These are phyloP conservation scores for Morpho helenor DNA, from an alignment of 2,888 invertebrate species.

Conservation along the genomic window DNA sequence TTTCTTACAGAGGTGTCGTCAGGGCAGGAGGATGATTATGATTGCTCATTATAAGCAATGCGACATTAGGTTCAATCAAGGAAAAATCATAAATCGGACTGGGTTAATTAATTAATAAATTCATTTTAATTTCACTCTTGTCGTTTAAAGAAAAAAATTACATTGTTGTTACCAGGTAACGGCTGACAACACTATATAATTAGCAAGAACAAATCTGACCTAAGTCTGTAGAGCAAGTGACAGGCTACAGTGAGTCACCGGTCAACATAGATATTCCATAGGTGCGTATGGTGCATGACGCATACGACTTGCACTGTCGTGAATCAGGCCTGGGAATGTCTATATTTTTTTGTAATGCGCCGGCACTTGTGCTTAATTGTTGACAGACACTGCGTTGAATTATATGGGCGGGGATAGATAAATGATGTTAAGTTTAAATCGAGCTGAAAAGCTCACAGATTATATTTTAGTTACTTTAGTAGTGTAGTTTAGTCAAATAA, in stretches of 20 bases:
- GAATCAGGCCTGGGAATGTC: conserved; percentile 30
- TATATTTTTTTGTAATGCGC: conserved; percentile 22
- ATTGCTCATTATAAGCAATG: too few species aligned
- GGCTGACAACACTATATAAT: too few species aligned
- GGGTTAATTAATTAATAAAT: too few species aligned
- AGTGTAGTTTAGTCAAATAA: too few species aligned
- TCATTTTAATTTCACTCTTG: too few species aligned
- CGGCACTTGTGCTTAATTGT: conserved; percentile 7
- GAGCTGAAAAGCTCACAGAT: not conserved
- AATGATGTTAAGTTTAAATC: not conserved
- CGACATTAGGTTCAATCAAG: too few species aligned
- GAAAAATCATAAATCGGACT: too few species aligned
- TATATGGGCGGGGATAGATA: conserved; percentile 2
- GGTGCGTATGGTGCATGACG: conserved; percentile 25
- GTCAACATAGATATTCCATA: conserved; percentile 22
- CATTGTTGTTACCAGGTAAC: too few species aligned
- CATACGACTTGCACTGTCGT: conserved; percentile 26
- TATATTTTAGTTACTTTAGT: too few species aligned
- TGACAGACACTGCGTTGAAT: conserved; percentile 9
- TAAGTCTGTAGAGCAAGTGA: not conserved
- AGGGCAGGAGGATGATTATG: too few species aligned
- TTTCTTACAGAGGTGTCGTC: too few species aligned
- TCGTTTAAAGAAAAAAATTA: too few species aligned
- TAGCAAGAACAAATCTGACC: not conserved
- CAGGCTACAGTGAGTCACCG: conserved; percentile 22